Evolutionary conservation across 2,797 vertebrate species (phyloP).

Genomic region (Megalops cyprinoides): DNA sequence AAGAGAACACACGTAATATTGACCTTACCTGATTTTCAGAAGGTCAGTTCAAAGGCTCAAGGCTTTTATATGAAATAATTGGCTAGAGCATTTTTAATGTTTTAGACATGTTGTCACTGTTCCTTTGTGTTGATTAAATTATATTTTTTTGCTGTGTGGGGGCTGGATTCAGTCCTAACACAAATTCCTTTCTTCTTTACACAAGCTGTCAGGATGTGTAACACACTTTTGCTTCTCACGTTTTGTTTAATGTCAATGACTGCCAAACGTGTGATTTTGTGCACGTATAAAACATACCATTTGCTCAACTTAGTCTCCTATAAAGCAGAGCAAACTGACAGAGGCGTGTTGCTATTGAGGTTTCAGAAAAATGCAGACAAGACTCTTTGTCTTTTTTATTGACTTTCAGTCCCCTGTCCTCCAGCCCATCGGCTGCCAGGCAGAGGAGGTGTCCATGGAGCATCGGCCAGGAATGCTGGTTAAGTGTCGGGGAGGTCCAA

Average conservation of each 20-base stretch:
- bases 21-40: not conserved
- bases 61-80: too few relatives aligned
- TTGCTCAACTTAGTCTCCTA: slow-evolving; percentile 5
- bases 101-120: not conserved
- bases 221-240: not conserved
- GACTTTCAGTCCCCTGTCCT: not conserved
- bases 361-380: too few relatives aligned
- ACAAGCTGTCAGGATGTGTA: not conserved
- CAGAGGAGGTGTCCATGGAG: not conserved
- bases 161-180: not conserved
- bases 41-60: not conserved
- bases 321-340: too few relatives aligned
- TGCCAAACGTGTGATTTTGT: not conserved
- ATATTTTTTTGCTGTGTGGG: not conserved
- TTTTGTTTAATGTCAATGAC: not conserved
- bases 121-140: not conserved
- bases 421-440: not conserved
- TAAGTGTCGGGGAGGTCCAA: not conserved
- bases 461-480: not conserved
- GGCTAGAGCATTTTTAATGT: too few relatives aligned
- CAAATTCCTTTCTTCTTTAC: not conserved
- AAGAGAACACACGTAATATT: too few relatives aligned
- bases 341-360: not conserved
- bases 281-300: not conserved
- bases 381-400: not conserved